Evolutionary conservation across 2,113 vertebrate genomes (phyloP).

Genomic region (Cebus imitator): DNA sequence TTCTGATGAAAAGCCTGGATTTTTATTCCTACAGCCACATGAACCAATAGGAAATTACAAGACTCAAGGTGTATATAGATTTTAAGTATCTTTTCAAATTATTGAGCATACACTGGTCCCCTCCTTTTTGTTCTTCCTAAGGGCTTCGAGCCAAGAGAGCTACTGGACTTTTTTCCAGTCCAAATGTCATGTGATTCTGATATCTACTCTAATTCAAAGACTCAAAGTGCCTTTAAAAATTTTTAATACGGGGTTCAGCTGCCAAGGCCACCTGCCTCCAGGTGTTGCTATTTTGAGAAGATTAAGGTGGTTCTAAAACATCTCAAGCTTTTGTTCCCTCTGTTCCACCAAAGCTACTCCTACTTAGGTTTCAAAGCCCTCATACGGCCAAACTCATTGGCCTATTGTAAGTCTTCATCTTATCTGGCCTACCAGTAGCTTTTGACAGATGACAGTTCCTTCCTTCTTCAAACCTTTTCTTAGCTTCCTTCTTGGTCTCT

Average conservation of each 20-base stretch:
- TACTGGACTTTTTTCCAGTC: neutral
- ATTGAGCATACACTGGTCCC: neutral
- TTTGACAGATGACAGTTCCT: neutral
- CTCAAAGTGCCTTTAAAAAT: neutral
- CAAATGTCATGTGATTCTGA: constrained; percentile 49
- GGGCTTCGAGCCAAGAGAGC: constrained; percentile 14
- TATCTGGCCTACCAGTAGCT: neutral
- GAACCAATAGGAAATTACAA: constrained; percentile 6
- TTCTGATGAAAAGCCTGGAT: neutral
- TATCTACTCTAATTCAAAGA: constrained; percentile 38
- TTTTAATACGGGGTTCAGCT: constrained; percentile 34
- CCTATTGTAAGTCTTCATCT: neutral
- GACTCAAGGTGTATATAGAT: neutral
- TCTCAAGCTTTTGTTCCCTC: neutral
- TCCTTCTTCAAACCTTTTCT: neutral
- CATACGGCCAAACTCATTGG: neutral
- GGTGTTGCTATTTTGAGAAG: constrained; percentile 36
- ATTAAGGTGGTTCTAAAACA: neutral
- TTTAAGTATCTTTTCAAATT: constrained; percentile 32
- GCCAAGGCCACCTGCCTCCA: constrained; percentile 31
- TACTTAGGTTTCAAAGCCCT: neutral
- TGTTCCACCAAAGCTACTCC: neutral
- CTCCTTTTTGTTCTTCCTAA: neutral
- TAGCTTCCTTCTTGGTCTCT: neutral
- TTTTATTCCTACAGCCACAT: neutral